Percentiles rank a stretch among this genome's conserved stretches.
phyloP scores from a whole-genome alignment of 2,797 vertebrate genomes.

The Cheirogaleus major region DNA sequence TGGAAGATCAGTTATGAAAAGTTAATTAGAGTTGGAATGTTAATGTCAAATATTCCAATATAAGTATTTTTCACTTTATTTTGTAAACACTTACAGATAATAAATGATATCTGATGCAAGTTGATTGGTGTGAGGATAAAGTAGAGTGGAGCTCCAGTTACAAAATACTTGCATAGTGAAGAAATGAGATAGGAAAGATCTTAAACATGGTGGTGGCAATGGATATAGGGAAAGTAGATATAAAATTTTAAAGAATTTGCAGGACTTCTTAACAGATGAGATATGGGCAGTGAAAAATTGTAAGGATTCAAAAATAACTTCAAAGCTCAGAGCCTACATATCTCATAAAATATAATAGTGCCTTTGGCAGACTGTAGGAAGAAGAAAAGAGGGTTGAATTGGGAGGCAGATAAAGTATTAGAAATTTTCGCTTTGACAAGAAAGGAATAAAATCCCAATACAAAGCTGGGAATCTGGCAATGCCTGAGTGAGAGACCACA shows the following conservation, averaged over 20 bases:
- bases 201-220: background rate
- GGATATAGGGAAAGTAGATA: background rate
- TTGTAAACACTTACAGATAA: background rate
- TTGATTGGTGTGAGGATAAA: background rate
- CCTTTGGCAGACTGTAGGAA: background rate
- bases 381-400: background rate
- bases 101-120: slow-evolving; percentile 5
- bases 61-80: background rate
- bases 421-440: background rate
- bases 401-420: background rate
- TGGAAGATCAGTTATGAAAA: background rate
- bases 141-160: background rate
- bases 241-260: background rate
- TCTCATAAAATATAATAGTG: background rate
- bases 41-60: background rate
- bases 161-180: background rate
- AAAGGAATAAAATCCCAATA: background rate
- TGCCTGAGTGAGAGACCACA: background rate
- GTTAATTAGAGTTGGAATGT: background rate
- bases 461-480: background rate
- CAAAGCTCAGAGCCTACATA: background rate
- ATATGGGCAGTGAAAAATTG: background rate
- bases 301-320: slow-evolving; percentile 20
- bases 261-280: background rate
- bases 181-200: background rate